phyloP scores from a whole-genome alignment of 2,888 invertebrate genomes.

The Oithona nana region DNA sequence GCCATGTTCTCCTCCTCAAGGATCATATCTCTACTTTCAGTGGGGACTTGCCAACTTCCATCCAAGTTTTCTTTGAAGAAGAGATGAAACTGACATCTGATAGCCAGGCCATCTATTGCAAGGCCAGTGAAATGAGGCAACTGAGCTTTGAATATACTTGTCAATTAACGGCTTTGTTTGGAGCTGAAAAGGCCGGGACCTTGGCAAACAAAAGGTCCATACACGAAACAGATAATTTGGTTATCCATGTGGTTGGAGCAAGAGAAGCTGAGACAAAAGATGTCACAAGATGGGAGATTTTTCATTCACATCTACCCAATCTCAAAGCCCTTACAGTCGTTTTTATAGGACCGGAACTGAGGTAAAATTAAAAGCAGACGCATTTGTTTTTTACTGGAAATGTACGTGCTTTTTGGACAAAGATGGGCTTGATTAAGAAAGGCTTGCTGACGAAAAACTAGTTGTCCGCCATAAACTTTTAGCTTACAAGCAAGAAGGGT shows the following conservation, averaged over 20 bases:
- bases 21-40: neutral
- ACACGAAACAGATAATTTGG: neutral
- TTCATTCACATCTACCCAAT: neutral
- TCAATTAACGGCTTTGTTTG: constrained; percentile 3
- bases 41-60: neutral
- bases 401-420: no score
- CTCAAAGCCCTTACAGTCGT: constrained; percentile 6
- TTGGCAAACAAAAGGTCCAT: neutral
- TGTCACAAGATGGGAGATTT: constrained; percentile 11
- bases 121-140: neutral
- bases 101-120: neutral
- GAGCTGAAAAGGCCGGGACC: neutral
- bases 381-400: no score
- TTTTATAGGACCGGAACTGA: constrained; percentile 13
- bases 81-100: no score
- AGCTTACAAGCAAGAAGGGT: no score
- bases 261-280: constrained; percentile 1
- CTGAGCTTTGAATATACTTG: constrained; percentile 9
- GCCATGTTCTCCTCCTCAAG: neutral
- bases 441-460: no score
- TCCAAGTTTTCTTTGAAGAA: neutral
- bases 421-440: no score
- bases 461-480: no score
- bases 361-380: neutral
- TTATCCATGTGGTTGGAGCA: constrained; percentile 8